Base-by-base conservation (phyloP, 2,797 vertebrate genomes). In the Cyclura pinguis region DNA sequence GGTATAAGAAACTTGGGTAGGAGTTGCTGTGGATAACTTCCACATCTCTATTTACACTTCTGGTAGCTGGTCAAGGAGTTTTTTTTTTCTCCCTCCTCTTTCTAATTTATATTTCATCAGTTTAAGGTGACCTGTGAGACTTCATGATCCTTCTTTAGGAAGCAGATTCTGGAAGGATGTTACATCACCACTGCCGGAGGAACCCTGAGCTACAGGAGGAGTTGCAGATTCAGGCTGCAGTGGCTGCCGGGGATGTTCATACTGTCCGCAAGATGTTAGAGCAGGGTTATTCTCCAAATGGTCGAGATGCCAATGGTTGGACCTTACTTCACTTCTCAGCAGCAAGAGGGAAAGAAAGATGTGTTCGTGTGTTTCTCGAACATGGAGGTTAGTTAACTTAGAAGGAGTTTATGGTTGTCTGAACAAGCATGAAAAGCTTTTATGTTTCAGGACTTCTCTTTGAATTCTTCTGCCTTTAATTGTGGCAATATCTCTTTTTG, bases 151-250 rank as follows among this genome's bases (percentile, higher is more conserved):
- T 96, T 93, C 96, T 96, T 93, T 98, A 95, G 96, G 92, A 94
- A 95, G 92, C 91, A 97, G 96, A 98, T 97, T 97, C 98, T 93
- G 97, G 97, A 98, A 99, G 98, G 98, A 99, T 99, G 99, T 98
- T 99, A 98, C 99, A 99, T 98, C 99, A 99, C 97, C 99, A 99
- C 96, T 99, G 99, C 97, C 98, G 99, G 96, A 98, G 99, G 97
- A 99, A 99, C 97, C 98, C 99, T 90, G 99, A 99, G 93, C 98
- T 99, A 87, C 99, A 99, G 97, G 99, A 99, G 96, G 99, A 99
- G 97, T 97, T 99, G 97, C 99, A 99, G 98, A 99, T 99, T 93
- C 99, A 99, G 97, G 98, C 99, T 85, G 99, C 99, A 0, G 99
- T 99, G 93, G 99, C 99, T 3, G 98, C 98, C 0, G 99, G 99